Percentiles rank a stretch among this genome's conserved stretches.
phyloP scores from a whole-genome alignment of 1,140 invertebrate species.

The Conus betulinus region DNA sequence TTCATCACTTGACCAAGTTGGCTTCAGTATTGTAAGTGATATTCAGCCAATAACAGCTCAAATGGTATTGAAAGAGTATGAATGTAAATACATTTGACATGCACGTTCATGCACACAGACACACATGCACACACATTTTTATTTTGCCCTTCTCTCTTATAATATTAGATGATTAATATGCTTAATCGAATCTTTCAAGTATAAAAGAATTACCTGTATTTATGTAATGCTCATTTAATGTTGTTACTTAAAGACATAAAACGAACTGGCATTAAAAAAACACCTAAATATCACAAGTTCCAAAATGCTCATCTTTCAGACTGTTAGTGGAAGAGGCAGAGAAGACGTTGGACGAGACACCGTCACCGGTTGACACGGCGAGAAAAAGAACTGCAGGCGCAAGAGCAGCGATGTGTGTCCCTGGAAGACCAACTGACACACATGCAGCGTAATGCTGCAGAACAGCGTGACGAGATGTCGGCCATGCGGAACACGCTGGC shows the following conservation, averaged over 20 bases:
- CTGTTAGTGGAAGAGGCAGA: slow-evolving; percentile 73
- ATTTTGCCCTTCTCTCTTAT: too few species aligned
- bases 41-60: too few species aligned
- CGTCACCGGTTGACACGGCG: slow-evolving; percentile 61
- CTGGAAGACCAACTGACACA: slow-evolving; percentile 67
- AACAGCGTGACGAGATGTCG: slow-evolving; percentile 63
- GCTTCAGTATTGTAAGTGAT: too few species aligned
- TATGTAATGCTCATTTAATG: neutral
- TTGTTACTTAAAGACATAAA: neutral
- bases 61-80: too few species aligned
- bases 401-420: slow-evolving; percentile 56
- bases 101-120: too few species aligned
- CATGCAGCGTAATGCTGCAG: slow-evolving; percentile 48
- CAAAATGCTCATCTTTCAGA: slow-evolving; percentile 47
- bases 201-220: too few species aligned
- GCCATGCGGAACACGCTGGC: slow-evolving; percentile 66
- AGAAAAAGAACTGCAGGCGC: slow-evolving; percentile 64
- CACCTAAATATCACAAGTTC: neutral
- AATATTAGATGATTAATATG: too few species aligned
- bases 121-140: too few species aligned
- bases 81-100: too few species aligned
- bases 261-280: neutral
- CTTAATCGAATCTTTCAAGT: too few species aligned
- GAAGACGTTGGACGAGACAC: slow-evolving; percentile 65
- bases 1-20: too few species aligned